Evolutionary conservation across 2,888 invertebrate genomes (phyloP), one percentile per base, ranked within the genome.

Genomic region (Leptodirus hochenwartii): DNA sequence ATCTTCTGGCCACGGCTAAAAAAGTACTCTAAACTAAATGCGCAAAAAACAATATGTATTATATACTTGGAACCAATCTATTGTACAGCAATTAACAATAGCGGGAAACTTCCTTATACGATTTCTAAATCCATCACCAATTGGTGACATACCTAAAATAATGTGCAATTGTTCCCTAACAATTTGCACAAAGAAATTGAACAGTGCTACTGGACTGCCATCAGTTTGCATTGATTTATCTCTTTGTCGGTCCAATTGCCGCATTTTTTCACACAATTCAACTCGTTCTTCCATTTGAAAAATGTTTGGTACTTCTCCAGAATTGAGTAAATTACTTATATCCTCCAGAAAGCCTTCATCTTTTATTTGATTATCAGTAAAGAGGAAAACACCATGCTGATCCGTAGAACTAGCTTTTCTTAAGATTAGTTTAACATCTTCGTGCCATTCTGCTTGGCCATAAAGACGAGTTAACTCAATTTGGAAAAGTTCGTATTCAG

Each of bases 331-430:
- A 50, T 90, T 91, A 49, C 81, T 88, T 2, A 91, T 72, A 45
- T 93, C 93, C 54, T 93, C 91, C 28, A 93, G 58, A 47, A 91
- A 91, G 1, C 77, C 77, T 58, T 91, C 90, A 53, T 87, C 79
- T 62, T 90, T 90, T 20, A 90, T 84, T 67, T 93, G 91, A 16
- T 79, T 74, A 50, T 93, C 91, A 17, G 81, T 76, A 49, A 91
- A 90, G 3, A 93, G 59, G 49, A 93, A 91, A 2, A 88, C 85
- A 39, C 78, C 82, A 48, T 84, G 79, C 42, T 79, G 65, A 41
- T 91, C 91, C 1, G 79, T 74, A 10, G 78, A 69, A 36, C 85
- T 81, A 0, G 82, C 71, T 56, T 77, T 85, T 36, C 65, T 65
- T 28, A 91, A 53, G 38, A 90, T 75, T 23, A 59, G 58, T 51